phyloP scores from a whole-genome alignment of 2,113 vertebrate genomes.

The Pluvialis apricaria region DNA sequence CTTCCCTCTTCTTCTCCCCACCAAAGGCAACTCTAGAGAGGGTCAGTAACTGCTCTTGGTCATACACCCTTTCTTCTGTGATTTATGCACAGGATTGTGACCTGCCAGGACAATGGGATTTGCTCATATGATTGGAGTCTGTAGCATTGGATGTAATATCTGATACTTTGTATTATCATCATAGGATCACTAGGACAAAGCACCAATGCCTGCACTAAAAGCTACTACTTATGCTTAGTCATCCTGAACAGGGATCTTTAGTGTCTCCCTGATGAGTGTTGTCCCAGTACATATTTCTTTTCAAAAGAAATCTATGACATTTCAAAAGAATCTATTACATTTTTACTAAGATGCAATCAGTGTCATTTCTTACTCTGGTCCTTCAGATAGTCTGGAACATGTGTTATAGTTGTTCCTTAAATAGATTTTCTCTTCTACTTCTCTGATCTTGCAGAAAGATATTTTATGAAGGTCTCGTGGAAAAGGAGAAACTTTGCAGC shows the following conservation, averaged over 20 bases:
- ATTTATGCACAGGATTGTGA: not conserved
- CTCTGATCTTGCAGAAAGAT: not conserved
- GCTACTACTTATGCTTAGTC: not conserved
- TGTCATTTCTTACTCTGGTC: not conserved
- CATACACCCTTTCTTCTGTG: not conserved
- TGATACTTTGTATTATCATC: not conserved
- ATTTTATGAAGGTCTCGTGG: not conserved
- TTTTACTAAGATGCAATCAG: not conserved
- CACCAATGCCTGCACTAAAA: not conserved
- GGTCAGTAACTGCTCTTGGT: not conserved
- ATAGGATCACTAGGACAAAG: not conserved
- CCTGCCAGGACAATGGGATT: not conserved
- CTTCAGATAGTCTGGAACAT: constrained; percentile 4
- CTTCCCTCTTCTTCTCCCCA: not conserved
- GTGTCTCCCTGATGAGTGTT: not conserved
- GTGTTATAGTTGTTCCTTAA: not conserved
- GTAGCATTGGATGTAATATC: not conserved
- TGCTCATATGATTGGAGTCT: not conserved
- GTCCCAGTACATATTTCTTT: not conserved
- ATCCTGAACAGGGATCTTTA: not conserved
- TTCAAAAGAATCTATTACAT: not conserved
- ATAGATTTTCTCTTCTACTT: not conserved
- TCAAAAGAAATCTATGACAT: not conserved
- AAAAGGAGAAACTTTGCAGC: not conserved
- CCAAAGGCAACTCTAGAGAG: not conserved